Percentiles rank a stretch among this genome's conserved stretches.
Conservation (phyloP, 92 coral and sea anemone genomes). For the Micromussa lordhowensis region DNA sequence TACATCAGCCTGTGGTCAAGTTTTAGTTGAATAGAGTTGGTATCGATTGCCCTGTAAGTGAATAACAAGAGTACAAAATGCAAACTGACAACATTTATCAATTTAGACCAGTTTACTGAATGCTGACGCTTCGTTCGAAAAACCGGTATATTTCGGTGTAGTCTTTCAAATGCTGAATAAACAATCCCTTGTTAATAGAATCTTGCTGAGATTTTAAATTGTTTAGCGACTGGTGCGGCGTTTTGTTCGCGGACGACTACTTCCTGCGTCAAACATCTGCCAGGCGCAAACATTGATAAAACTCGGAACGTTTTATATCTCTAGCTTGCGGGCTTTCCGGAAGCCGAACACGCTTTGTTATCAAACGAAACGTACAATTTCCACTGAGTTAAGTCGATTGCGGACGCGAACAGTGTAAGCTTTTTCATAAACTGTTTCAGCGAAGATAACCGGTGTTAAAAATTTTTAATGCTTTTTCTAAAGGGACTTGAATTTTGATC, state of each 20-base stretch:
- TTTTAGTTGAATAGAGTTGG: conserved; percentile 15
- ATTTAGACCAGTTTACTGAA: not conserved
- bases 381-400: conserved; percentile 47
- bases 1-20: conserved; percentile 9
- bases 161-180: conserved; percentile 49
- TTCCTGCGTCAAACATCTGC: conserved; percentile 58
- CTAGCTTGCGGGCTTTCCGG: conserved; percentile 60
- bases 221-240: conserved; percentile 54
- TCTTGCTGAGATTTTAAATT: conserved; percentile 75
- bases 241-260: conserved; percentile 44
- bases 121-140: conserved; percentile 38
- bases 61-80: conserved; percentile 7
- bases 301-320: conserved; percentile 41
- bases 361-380: conserved; percentile 22
- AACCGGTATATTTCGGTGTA: conserved; percentile 41
- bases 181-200: conserved; percentile 66
- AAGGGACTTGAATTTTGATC: conserved; percentile 15
- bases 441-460: conserved; percentile 10
- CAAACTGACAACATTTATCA: conserved; percentile 21
- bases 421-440: conserved; percentile 10
- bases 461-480: not conserved
- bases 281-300: conserved; percentile 48
- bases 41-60: conserved; percentile 12
- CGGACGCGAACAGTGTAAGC: not conserved
- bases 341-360: conserved; percentile 43